Evolutionary conservation across 2,888 invertebrate species (phyloP).

Genomic region (Tortricodes alternella): DNA sequence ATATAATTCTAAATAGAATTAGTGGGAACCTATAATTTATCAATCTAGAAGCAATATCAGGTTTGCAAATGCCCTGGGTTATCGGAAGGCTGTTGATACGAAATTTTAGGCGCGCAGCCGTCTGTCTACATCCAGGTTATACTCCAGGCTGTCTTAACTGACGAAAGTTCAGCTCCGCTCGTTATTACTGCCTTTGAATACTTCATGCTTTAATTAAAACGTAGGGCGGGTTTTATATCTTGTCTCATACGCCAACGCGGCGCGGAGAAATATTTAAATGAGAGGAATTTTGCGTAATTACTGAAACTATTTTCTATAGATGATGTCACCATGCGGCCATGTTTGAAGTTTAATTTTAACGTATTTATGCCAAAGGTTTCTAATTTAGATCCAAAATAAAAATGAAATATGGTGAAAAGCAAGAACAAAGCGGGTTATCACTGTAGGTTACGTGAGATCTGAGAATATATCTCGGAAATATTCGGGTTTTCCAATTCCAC

Average conservation of each 20-base stretch:
- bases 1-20: no score
- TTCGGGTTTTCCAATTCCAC: no score
- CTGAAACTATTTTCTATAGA: background rate
- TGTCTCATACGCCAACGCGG: constrained; percentile 33
- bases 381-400: no score
- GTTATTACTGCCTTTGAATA: constrained; percentile 67
- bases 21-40: no score
- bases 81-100: constrained; percentile 3
- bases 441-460: no score
- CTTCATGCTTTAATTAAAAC: constrained; percentile 70
- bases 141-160: constrained; percentile 39
- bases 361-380: no score
- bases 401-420: no score
- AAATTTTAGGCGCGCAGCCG: constrained; percentile 12
- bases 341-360: no score
- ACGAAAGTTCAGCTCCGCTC: constrained; percentile 45
- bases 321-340: background rate
- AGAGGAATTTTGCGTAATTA: constrained; percentile 5
- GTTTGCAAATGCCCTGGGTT: background rate
- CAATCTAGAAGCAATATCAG: constrained; percentile 14
- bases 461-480: no score
- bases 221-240: constrained; percentile 49
- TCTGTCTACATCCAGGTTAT: constrained; percentile 21
- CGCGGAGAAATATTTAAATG: constrained; percentile 31
- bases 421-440: no score